Conservation (phyloP, 1,140 invertebrate species). For the Bilobella aurantiaca region DNA sequence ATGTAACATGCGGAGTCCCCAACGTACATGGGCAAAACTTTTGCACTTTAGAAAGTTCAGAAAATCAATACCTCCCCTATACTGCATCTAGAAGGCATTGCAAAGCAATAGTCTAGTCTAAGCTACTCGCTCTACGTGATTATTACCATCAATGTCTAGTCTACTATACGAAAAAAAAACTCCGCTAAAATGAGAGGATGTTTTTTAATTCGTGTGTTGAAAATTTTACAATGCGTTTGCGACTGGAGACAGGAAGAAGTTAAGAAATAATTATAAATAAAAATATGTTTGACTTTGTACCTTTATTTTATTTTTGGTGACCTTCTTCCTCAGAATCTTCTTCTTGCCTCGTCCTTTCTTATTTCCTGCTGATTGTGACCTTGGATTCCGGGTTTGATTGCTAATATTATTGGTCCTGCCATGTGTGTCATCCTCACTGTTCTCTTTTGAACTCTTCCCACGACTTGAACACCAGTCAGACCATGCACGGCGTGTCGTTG, state of each 20-base stretch:
- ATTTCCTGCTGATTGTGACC: slow-evolving; percentile 16
- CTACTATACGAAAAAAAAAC: no score
- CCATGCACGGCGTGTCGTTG: slow-evolving; percentile 62
- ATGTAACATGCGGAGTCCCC: no score
- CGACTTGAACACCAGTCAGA: slow-evolving; percentile 47
- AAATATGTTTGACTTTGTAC: not conserved
- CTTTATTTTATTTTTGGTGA: slow-evolving; percentile 2
- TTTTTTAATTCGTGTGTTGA: no score
- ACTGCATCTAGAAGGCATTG: no score
- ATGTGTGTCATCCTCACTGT: slow-evolving; percentile 31
- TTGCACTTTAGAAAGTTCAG: no score
- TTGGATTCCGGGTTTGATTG: slow-evolving; percentile 4
- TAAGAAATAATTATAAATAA: not conserved
- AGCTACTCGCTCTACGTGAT: no score
- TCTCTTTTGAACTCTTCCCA: slow-evolving; percentile 45
- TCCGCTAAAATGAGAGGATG: no score
- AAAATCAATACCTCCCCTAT: no score
- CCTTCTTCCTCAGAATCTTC: slow-evolving; percentile 32
- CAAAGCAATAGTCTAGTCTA: no score
- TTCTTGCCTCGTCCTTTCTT: slow-evolving; percentile 23
- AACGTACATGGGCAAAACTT: no score
- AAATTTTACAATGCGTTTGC: no score
- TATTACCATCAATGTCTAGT: no score
- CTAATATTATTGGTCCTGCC: not conserved
- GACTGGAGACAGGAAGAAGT: not conserved